Evolutionary conservation across 2,113 vertebrate genomes (phyloP).

Genomic region (Hipposideros armiger): DNA sequence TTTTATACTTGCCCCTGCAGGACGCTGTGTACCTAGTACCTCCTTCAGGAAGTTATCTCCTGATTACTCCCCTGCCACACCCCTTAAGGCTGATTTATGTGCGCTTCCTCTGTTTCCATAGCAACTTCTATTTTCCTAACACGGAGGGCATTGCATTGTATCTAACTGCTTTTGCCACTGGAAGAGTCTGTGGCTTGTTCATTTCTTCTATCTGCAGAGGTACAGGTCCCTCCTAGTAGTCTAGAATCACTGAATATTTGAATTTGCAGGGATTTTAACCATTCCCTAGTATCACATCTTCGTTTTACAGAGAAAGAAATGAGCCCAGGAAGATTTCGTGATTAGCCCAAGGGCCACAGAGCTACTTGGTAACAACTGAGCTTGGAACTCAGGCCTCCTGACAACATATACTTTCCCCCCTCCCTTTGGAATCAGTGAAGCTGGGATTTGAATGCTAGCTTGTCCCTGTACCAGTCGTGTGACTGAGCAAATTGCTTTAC

Average conservation of each 20-base stretch:
- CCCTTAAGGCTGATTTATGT: neutral
- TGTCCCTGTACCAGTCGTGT: fast-evolving
- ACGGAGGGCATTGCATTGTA: fast-evolving
- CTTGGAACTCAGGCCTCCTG: neutral
- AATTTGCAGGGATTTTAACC: neutral
- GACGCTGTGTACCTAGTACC: neutral
- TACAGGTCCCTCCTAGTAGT: neutral
- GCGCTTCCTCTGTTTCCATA: neutral
- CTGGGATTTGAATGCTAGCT: neutral
- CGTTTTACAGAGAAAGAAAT: neutral
- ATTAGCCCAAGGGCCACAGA: neutral
- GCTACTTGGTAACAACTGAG: neutral
- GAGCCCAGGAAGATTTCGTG: neutral
- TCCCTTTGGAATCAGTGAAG: neutral
- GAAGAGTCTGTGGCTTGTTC: neutral
- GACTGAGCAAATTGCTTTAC: neutral
- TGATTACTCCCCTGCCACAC: neutral
- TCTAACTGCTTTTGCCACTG: neutral
- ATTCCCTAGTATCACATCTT: neutral
- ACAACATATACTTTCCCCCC: neutral
- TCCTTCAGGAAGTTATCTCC: neutral
- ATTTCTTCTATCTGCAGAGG: neutral
- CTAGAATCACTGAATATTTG: neutral
- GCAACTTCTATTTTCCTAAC: neutral
- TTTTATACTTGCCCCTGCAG: neutral